phyloP scores from a whole-genome alignment of 2,113 vertebrate species.

The Aldabrachelys gigantea region DNA sequence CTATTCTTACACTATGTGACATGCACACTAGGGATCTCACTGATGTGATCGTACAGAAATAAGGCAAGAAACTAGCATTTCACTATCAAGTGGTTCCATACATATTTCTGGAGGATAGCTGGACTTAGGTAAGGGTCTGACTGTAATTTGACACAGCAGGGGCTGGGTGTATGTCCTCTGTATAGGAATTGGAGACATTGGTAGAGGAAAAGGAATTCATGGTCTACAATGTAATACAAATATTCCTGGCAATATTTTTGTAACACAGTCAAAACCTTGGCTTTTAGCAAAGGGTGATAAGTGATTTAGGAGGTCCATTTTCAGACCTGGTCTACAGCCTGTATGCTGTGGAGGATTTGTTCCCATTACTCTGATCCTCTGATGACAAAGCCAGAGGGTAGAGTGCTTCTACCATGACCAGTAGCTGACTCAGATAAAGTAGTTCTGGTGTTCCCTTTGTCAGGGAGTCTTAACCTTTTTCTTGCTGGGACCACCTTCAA shows the following conservation, averaged over 20 bases:
- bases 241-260: fast-evolving
- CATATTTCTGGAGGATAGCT: background rate
- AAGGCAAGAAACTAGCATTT: background rate
- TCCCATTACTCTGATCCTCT: background rate
- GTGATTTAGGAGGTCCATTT: fast-evolving
- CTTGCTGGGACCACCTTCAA: no score
- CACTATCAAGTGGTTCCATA: background rate
- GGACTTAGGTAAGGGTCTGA: background rate
- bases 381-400: background rate
- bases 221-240: fast-evolving
- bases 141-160: background rate
- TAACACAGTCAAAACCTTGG: fast-evolving
- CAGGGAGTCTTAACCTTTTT: no score
- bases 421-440: background rate
- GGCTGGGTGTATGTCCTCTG: fast-evolving
- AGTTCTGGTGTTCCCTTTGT: background rate
- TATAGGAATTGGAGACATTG: fast-evolving
- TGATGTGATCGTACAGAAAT: background rate
- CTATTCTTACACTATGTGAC: background rate
- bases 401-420: background rate
- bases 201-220: background rate
- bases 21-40: background rate
- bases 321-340: fast-evolving
- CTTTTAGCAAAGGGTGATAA: fast-evolving
- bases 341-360: fast-evolving